phyloP scores from a whole-genome alignment of 2,797 vertebrate species.

The Falco columbarius region DNA sequence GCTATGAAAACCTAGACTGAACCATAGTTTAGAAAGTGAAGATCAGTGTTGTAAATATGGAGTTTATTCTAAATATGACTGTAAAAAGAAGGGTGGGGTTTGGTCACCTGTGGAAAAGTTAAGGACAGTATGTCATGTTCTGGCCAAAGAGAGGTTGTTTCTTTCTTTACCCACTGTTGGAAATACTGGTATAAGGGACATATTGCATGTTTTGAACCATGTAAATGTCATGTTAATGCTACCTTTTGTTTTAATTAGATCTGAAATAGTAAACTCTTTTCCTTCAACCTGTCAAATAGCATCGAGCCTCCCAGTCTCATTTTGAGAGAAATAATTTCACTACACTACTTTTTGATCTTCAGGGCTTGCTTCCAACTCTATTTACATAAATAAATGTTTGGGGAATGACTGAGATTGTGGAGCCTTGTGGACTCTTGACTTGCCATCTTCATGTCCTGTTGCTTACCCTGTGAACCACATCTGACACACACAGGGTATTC shows the following conservation, averaged over 20 bases:
- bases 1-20: background rate
- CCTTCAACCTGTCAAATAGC: background rate
- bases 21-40: background rate
- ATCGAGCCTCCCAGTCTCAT: background rate
- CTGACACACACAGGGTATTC: background rate
- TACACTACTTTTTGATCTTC: conserved; percentile 1
- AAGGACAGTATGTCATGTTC: background rate
- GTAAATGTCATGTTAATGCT: background rate
- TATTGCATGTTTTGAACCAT: background rate
- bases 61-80: background rate
- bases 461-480: background rate
- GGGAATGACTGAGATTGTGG: background rate
- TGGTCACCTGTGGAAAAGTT: background rate
- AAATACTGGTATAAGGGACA: background rate
- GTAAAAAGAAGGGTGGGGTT: background rate
- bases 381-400: conserved; percentile 22
- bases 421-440: background rate
- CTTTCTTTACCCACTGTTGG: background rate
- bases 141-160: background rate
- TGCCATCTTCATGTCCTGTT: background rate
- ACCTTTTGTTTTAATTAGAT: conserved; percentile 2
- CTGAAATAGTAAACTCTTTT: background rate
- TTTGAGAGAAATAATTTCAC: background rate
- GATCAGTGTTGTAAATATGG: background rate
- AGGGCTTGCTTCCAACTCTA: background rate